A percentile compares a stretch with the other conserved stretches of the same genome.
Conservation (phyloP, 2,888 invertebrate genomes). For the Steinernema carpocapsae region DNA sequence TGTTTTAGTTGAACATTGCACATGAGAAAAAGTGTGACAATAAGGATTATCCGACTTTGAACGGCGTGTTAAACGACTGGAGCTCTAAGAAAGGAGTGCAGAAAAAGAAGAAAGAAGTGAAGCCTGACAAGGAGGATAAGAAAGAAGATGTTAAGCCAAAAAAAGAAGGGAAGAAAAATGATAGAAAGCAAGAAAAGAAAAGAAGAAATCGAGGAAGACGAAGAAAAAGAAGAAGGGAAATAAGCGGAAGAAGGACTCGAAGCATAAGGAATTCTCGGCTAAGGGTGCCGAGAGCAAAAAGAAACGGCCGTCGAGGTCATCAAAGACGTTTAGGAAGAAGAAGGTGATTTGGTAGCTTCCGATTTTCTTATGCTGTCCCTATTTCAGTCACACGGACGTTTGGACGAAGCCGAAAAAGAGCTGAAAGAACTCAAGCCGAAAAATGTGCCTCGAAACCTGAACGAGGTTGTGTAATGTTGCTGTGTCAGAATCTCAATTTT, state of each 20-base stretch:
- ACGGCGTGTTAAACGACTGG: too few relatives aligned
- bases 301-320: not conserved
- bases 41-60: too few relatives aligned
- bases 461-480: not conserved
- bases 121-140: not conserved
- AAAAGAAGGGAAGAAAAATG: not conserved
- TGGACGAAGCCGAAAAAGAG: not conserved
- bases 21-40: too few relatives aligned
- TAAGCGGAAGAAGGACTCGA: not conserved
- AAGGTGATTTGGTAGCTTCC: not conserved
- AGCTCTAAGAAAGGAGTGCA: not conserved
- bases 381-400: not conserved
- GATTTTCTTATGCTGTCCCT: not conserved
- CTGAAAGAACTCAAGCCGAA: not conserved
- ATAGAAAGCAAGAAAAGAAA: not conserved
- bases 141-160: not conserved
- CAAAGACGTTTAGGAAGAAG: too few relatives aligned
- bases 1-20: too few relatives aligned
- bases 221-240: not conserved
- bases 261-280: not conserved
- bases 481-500: not conserved
- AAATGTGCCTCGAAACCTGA: not conserved
- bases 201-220: not conserved
- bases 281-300: not conserved
- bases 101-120: not conserved